A percentile compares a stretch with the other conserved stretches of the same genome.
Conservation (phyloP, 2,113 vertebrate species). For the Bos javanicus region DNA sequence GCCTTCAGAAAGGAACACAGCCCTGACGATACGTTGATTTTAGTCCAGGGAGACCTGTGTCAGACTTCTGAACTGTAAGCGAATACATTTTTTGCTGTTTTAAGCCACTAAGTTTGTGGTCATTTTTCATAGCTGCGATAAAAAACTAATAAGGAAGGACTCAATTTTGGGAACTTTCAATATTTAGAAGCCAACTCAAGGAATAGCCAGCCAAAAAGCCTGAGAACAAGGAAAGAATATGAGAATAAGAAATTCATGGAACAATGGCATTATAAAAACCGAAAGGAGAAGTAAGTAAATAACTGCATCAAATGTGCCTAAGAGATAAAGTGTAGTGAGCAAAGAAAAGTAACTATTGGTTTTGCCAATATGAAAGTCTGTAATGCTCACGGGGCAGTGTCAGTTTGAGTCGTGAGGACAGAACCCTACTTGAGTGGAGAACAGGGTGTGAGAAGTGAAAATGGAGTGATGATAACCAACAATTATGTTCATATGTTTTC, state of each 20-base stretch:
- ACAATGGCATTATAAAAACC: neutral
- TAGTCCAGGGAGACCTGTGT: neutral
- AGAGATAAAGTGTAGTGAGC: neutral
- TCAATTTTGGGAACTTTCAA: neutral
- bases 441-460: neutral
- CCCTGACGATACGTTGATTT: neutral
- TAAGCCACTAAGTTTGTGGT: neutral
- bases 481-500: neutral
- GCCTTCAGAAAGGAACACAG: neutral
- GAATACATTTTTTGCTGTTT: neutral
- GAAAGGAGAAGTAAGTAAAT: neutral
- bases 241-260: neutral
- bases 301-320: neutral
- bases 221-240: neutral
- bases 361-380: rapidly evolving
- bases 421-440: neutral
- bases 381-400: neutral
- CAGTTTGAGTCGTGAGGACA: neutral
- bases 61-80: neutral
- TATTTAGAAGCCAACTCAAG: neutral
- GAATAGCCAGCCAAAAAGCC: neutral
- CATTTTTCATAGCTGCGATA: neutral
- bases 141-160: neutral
- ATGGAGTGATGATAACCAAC: neutral
- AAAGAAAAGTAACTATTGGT: neutral